Percentiles rank a stretch among this genome's conserved stretches.
Evolutionary conservation across 2,797 vertebrate species (phyloP).

Genomic region (Danionella dracula): DNA sequence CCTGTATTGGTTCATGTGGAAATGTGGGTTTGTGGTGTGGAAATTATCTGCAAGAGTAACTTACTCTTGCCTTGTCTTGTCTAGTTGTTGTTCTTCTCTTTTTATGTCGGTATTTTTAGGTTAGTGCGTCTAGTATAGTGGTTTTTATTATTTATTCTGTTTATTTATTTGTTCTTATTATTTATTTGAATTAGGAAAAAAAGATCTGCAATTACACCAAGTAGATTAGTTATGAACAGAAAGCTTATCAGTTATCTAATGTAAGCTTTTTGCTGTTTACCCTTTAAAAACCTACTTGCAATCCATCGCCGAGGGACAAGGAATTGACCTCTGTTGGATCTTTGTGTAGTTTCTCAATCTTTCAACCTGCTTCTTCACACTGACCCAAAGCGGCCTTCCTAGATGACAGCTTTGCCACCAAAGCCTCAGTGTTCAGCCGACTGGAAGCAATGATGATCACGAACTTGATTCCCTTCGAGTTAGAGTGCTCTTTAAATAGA

Average conservation of each 20-base stretch:
- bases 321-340: slow-evolving; percentile 38
- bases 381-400: slow-evolving; percentile 25
- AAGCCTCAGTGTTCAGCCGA: slow-evolving; percentile 9
- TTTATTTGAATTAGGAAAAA: too few species aligned
- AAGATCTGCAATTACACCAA: too few species aligned
- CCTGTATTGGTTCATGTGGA: too few species aligned
- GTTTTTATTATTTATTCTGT: too few species aligned
- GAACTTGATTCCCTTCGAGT: background rate
- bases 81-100: too few species aligned
- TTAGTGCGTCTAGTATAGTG: too few species aligned
- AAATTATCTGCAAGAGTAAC: too few species aligned
- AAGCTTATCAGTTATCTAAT: slow-evolving; percentile 27
- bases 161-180: too few species aligned
- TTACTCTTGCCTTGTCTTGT: too few species aligned
- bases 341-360: slow-evolving; percentile 26
- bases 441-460: slow-evolving; percentile 1
- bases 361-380: slow-evolving; percentile 9
- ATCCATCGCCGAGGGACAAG: slow-evolving; percentile 27
- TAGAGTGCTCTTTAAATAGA: slow-evolving; percentile 13
- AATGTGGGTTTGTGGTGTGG: too few species aligned
- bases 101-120: too few species aligned
- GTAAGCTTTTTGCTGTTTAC: background rate
- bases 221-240: too few species aligned
- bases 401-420: background rate
- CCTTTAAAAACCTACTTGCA: slow-evolving; percentile 13